These are phyloP conservation scores for Geococcyx californianus DNA, from an alignment of 2,113 vertebrate genomes.

Conservation along the genomic window DNA sequence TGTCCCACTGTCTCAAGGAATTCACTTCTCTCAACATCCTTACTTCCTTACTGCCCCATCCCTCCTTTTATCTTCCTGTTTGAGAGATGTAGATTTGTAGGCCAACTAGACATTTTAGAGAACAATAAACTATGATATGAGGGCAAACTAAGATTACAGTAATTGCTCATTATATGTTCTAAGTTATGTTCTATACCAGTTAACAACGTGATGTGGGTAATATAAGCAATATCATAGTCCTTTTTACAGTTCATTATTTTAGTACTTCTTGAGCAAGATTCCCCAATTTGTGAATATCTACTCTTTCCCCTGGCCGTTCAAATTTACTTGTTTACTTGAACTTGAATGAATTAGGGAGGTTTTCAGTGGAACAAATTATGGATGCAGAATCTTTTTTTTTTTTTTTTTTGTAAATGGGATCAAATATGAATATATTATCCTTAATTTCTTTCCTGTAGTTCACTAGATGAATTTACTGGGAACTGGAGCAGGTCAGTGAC, in stretches of 20 bases:
- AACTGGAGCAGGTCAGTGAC: not conserved
- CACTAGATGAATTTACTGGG: not conserved
- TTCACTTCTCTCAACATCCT: not conserved
- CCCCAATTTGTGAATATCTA: not conserved
- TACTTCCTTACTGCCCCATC: too few relatives aligned
- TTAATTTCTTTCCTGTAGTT: not conserved
- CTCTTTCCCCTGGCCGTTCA: fast-evolving
- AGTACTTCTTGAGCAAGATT: not conserved
- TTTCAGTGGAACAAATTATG: not conserved
- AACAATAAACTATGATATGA: not conserved
- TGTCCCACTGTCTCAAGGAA: not conserved
- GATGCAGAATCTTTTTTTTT: not conserved
- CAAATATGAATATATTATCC: not conserved
- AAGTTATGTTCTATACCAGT: not conserved
- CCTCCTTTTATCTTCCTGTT: not conserved
- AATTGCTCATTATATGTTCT: not conserved
- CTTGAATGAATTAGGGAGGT: not conserved
- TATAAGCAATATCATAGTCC: not conserved
- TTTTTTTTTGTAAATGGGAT: not conserved
- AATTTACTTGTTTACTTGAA: not conserved
- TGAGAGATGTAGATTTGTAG: not conserved
- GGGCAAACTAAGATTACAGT: not conserved
- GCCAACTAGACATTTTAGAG: not conserved
- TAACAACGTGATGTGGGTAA: not conserved
- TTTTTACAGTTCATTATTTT: not conserved